Base-by-base conservation (phyloP, 2,797 vertebrate genomes). In the Pseudochaenichthys georgianus region DNA sequence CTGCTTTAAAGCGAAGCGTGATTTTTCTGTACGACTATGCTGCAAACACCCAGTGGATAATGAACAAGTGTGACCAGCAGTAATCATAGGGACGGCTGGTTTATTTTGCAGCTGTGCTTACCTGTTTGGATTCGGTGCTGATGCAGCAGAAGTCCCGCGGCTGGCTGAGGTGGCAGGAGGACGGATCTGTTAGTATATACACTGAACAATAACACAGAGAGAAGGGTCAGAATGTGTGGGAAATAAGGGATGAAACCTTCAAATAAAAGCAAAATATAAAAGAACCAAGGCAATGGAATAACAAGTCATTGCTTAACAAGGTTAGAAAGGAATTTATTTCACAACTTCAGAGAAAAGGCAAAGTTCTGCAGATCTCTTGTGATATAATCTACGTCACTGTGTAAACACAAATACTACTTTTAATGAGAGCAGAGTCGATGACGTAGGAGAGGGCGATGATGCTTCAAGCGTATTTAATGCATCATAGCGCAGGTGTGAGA, bases 71-170 rank as follows among this genome's bases (percentile, higher is more conserved):
- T 13, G 63, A 42, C 9, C 8, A 17, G 73, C 63, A 69, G 67
- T 64, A 79, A 81, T 70, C 17, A 75, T 15, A 10, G 34, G 3
- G 12, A 3, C 11, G 28, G 48, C 50, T 19, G 78, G 75, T 19
- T 75, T 19, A 60, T 64, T 42, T 7, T 58, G 68, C 68, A 80
- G 74, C 81, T 74, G 78, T 60, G 76, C 87, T 94, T 87, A 99
- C 98, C 97, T 97, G 95, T 93, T 96, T 96, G 80, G 96, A 96
- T 92, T 97, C 96, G 1, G 95, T 94, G 80, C 96, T 97, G 92
- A 99, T 96, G 90, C 98, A 99, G 91, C 98, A 99, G 95, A 99
- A 99, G 88, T 99, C 98, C 62, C 97, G 94, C 0, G 97, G 96
- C 88, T 98, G 98, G 87, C 96, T 97, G 76, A 99, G 92, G 67